Evolutionary conservation across 1,140 invertebrate species (phyloP).

Genomic region (Lepeophtheirus salmonis): DNA sequence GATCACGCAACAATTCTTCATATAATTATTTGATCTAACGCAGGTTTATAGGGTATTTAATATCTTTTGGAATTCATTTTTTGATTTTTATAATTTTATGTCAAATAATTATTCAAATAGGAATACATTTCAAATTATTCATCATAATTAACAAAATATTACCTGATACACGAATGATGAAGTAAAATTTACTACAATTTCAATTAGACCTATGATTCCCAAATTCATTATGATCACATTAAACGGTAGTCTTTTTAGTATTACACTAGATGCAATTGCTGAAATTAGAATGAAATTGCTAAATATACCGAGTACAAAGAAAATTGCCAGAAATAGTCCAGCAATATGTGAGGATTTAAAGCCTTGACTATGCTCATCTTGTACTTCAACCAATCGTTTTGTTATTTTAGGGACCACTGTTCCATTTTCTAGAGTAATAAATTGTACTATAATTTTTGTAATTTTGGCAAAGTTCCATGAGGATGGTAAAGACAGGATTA

Average conservation of each 20-base stretch:
- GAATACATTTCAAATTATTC: too few relatives aligned
- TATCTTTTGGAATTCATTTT: too few relatives aligned
- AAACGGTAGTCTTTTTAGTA: neutral
- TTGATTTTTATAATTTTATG: too few relatives aligned
- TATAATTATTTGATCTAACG: too few relatives aligned
- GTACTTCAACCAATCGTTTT: neutral
- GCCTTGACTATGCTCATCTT: neutral
- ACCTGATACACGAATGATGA: neutral
- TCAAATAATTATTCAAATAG: too few relatives aligned
- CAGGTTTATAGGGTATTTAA: too few relatives aligned
- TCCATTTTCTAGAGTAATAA: neutral
- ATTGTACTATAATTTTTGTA: neutral
- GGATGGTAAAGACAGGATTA: neutral
- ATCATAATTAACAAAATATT: neutral
- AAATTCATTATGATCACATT: neutral
- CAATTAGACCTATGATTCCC: neutral
- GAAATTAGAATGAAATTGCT: neutral
- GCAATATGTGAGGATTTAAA: neutral
- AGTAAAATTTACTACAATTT: neutral
- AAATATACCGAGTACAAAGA: neutral
- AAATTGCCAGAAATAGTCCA: neutral
- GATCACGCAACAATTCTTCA: too few relatives aligned
- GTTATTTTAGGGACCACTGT: neutral
- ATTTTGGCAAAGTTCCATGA: neutral
- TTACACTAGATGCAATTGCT: neutral